Evolutionary conservation across 2,113 vertebrate genomes (phyloP).

Genomic region (Tapirus terrestris): DNA sequence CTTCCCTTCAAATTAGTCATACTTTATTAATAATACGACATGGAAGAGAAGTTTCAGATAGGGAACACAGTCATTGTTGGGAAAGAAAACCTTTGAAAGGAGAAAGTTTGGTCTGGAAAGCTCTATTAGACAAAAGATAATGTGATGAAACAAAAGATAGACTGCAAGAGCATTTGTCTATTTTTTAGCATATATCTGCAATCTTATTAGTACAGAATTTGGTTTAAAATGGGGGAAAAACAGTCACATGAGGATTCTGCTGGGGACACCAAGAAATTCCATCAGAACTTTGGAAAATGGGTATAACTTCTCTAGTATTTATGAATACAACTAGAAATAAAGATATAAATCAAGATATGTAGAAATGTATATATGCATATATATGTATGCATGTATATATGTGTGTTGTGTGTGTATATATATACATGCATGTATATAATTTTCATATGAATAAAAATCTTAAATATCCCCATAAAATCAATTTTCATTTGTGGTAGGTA

Average conservation of each 20-base stretch:
- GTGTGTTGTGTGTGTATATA: too few relatives aligned
- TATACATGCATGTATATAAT: not conserved
- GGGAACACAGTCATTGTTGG: not conserved
- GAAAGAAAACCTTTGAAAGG: not conserved
- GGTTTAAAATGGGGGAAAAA: not conserved
- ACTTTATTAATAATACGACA: not conserved
- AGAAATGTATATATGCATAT: not conserved
- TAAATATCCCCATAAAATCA: not conserved
- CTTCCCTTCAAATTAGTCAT: not conserved
- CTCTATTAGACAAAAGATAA: not conserved
- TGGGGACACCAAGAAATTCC: not conserved
- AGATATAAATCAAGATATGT: not conserved
- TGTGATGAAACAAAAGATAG: not conserved
- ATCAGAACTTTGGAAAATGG: not conserved
- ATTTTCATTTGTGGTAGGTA: not conserved
- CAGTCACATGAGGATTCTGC: not conserved
- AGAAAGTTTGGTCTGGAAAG: not conserved
- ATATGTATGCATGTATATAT: not conserved
- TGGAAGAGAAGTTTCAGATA: not conserved
- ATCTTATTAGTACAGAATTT: not conserved
- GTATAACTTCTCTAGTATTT: not conserved
- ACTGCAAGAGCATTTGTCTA: rapidly evolving
- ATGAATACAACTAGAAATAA: not conserved
- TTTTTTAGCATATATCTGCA: not conserved
- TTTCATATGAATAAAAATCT: not conserved